Base-by-base conservation (phyloP, 2,797 vertebrate genomes). In the Dallia pectoralis region DNA sequence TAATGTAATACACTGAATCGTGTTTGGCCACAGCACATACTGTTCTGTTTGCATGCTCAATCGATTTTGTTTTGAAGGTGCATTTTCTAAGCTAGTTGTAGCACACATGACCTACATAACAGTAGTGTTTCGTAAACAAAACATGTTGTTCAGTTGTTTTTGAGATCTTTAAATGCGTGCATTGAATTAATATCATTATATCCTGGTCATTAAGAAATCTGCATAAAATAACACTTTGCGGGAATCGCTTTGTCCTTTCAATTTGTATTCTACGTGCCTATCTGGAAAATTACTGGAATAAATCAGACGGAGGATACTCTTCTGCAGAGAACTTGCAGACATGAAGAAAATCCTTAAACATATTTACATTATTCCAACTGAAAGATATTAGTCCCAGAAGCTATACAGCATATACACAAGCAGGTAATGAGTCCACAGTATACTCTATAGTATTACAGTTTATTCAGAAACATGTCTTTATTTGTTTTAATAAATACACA, bases 201-300 rank as follows among this genome's bases (percentile, higher is more conserved):
- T 77, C 72, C 76, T 71, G 71, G 73, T 74, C 63, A 72, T 81
- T 79, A 71, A 66, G 77, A 71, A 66, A 79, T 85, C 79, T 72
- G 81, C 81, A 82, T 84, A 79, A 79, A 77, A 79, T 68, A 82
- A 82, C 67, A 69, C 71, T 73, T 72, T 76, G 75, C 47, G 74
- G 78, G 71, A 69, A 74, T 74, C 19, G 59, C 75, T 66, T 53
- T 70, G 71, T 73, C 56, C 48, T 66, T 77, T 81, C 74, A 30
- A 74, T 85, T 81, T 82, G 79, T 72, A 81, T 85, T 75, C 81
- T 68, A 75, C 14, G 48, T 47, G 59, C 63, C 70, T 81, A 27
- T 74, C 49, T 74, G 69, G 75, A 81, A 81, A 25, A 49, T 29
- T 16, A 25, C 74, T 72, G 75, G 70, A 71, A 74, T 82, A 75